Evolutionary conservation across 2,113 vertebrate species (phyloP).

Genomic region (Aramus guarauna): DNA sequence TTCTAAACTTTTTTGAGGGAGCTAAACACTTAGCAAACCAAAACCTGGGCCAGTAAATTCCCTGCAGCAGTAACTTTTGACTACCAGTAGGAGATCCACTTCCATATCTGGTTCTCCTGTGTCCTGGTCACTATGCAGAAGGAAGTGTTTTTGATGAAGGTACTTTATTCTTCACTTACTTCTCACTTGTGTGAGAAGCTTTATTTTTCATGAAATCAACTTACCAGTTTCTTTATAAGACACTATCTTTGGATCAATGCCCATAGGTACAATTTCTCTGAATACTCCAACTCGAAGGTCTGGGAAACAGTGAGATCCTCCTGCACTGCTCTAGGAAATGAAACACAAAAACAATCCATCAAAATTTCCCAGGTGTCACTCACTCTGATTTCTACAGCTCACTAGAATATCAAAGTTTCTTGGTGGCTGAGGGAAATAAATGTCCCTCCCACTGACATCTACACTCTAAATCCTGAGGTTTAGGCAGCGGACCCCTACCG

Average conservation of each 20-base stretch:
- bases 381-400: neutral
- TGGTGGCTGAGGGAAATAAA: neutral
- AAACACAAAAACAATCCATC: constrained; percentile 13
- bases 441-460: neutral
- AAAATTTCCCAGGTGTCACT: neutral
- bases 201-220: neutral
- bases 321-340: constrained; percentile 83
- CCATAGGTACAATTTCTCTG: constrained; percentile 95
- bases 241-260: constrained; percentile 84
- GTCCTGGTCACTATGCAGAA: neutral
- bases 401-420: neutral
- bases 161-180: neutral
- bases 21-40: neutral
- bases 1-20: neutral
- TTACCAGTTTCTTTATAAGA: constrained; percentile 90
- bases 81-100: neutral
- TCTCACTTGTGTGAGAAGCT: neutral
- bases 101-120: neutral
- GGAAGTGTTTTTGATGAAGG: neutral
- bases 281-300: constrained; percentile 88
- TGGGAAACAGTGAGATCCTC: constrained; percentile 88
- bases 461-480: neutral
- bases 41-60: neutral
- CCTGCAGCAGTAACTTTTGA: neutral
- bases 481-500: neutral